Evolutionary conservation across 1,140 invertebrate species (phyloP).

Genomic region (Drosophila sturtevanti): DNA sequence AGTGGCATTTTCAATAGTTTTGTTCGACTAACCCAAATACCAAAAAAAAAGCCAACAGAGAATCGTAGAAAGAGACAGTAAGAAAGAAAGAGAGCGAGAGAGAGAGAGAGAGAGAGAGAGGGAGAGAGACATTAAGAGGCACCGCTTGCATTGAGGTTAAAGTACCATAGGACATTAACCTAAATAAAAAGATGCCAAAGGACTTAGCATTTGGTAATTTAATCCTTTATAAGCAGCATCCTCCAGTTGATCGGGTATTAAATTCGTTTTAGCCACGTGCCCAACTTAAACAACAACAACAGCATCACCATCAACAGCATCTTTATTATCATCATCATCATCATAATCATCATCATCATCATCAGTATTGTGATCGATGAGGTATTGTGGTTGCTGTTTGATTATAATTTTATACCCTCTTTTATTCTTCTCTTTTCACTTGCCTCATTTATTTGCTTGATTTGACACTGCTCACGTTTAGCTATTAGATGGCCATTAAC

Average conservation of each 20-base stretch:
- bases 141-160: conserved; percentile 47
- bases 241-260: conserved; percentile 56
- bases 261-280: conserved; percentile 58
- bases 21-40: conserved; percentile 68
- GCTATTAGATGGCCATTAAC: conserved; percentile 69
- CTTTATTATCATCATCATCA: conserved; percentile 27
- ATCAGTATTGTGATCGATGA: conserved; percentile 41
- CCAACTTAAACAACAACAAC: conserved; percentile 33
- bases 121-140: neutral
- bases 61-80: neutral
- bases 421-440: neutral
- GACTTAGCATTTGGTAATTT: conserved; percentile 51
- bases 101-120: neutral
- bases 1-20: conserved; percentile 39
- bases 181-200: conserved; percentile 17
- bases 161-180: conserved; percentile 73
- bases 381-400: conserved; percentile 11
- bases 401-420: conserved; percentile 10
- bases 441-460: conserved; percentile 39
- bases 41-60: neutral
- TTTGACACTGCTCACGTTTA: conserved; percentile 63
- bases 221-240: conserved; percentile 64
- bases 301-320: conserved; percentile 49
- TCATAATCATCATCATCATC: conserved; percentile 35
- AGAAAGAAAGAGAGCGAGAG: neutral